These are phyloP conservation scores for Leptobrachium leishanense DNA, from an alignment of 2,113 vertebrate genomes.

Conservation along the genomic window DNA sequence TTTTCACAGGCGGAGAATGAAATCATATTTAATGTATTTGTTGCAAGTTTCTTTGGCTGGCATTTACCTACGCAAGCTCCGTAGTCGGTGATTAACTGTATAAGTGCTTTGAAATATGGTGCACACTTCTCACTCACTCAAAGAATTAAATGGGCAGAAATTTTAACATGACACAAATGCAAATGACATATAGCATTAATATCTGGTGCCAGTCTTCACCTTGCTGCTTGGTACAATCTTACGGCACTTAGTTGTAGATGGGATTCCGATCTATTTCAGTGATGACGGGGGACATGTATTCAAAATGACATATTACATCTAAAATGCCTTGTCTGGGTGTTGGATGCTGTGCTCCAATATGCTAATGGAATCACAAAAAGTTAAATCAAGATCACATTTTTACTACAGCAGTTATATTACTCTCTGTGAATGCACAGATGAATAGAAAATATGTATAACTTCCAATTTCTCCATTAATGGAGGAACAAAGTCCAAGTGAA, in stretches of 20 bases:
- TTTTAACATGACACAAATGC: slow-evolving; percentile 14
- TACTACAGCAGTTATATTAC: background rate
- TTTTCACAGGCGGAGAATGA: background rate
- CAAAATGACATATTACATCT: slow-evolving; percentile 24
- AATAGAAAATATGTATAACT: background rate
- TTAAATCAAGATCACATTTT: slow-evolving; percentile 6
- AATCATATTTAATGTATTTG: background rate
- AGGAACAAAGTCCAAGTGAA: too few species aligned
- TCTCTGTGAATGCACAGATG: background rate
- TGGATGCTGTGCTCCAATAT: slow-evolving; percentile 12
- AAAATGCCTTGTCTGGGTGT: slow-evolving; percentile 12
- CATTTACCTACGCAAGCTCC: background rate
- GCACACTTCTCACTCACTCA: background rate
- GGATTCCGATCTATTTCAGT: slow-evolving; percentile 11
- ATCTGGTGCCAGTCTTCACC: slow-evolving; percentile 6
- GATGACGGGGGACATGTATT: slow-evolving; percentile 10
- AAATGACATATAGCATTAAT: slow-evolving; percentile 25
- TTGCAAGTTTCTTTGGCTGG: background rate
- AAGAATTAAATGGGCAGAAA: slow-evolving; percentile 8
- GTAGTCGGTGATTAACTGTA: background rate
- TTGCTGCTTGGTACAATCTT: background rate
- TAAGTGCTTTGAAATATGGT: background rate
- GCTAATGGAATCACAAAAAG: background rate
- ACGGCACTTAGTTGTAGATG: slow-evolving; percentile 3
- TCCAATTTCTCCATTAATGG: background rate